These are phyloP conservation scores for Echinarachnius parma DNA, from an alignment of 53 echinoderm and acorn worm genomes.

Conservation along the genomic window DNA sequence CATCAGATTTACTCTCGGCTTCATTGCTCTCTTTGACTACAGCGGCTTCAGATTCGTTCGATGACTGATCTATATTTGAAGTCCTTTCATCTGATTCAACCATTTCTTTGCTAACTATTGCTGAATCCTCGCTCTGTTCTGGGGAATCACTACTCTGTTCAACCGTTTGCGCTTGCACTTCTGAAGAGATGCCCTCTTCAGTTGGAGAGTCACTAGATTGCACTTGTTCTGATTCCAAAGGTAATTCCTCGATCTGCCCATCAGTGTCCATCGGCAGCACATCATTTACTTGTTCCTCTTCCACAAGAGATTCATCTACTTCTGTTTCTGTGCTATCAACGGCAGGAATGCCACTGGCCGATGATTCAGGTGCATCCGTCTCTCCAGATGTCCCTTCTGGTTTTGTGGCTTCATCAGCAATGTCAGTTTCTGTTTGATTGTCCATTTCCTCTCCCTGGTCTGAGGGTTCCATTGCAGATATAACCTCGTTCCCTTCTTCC, in stretches of 20 bases:
- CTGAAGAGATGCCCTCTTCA: not conserved
- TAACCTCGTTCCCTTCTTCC: constrained; percentile 5
- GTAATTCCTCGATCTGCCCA: not conserved
- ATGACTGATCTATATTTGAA: not conserved
- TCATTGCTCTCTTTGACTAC: constrained; percentile 3
- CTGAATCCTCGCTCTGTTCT: not conserved
- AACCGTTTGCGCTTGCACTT: too few species aligned
- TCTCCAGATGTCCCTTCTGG: not conserved
- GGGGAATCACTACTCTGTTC: constrained; percentile 2
- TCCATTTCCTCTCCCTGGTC: not conserved
- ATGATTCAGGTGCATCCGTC: not conserved
- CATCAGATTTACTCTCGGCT: constrained; percentile 30
- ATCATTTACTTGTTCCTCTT: not conserved
- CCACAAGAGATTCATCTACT: not conserved
- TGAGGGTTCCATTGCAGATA: not conserved
- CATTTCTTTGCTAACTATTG: not conserved
- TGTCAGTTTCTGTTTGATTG: too few species aligned
- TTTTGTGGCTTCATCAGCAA: not conserved
- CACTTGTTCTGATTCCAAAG: constrained; percentile 1
- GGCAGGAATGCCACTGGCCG: not conserved
- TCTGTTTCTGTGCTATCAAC: constrained; percentile 34
- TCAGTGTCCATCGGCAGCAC: not conserved
- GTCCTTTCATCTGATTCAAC: constrained; percentile 14
- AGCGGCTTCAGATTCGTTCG: too few species aligned
- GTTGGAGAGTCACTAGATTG: constrained; percentile 19